Evolutionary conservation across 2,888 invertebrate species (phyloP), one percentile per base, ranked within the genome.

Genomic region (Dendrolimus houi): DNA sequence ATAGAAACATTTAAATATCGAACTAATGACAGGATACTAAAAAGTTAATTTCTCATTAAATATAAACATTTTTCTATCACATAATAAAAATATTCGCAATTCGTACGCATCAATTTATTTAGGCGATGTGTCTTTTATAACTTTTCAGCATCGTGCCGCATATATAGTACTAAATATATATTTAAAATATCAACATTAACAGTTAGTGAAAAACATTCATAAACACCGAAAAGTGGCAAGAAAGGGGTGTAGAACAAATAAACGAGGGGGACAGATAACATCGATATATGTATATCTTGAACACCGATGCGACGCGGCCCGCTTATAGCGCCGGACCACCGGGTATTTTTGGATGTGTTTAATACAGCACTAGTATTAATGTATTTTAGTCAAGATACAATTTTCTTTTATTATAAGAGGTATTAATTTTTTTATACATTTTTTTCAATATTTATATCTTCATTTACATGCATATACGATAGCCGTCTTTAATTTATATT

Each of bases 161-260:
- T 29, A 29, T 29, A 29, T 75, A 47, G 12, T 47, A 77, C 70
- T 79, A 72, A 29, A 29, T 47, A 47, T 47, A 47, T 47, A 47
- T 68, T 75, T 75, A 76, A 79, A 74, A 81, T 85, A 87, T 88
- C 87, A 87, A 89, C 87, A 89, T 89, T 89, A 89, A 89, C 88
- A 89, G 88, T 88, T 89, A 89, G 88, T 89, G 89, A 88, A 87
- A 67, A 82, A 88, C 89, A 89, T 89, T 89, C 85, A 88, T 88
- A 79, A 60, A 89, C 89, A 89, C 83, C 85, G 85, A 85, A 47
- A 72, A 87, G 86, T 87, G 88, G 86, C 85, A 86, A 83, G 82
- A 85, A 74, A 85, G 82, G 85, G 85, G 83, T 80, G 75, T 79
- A 85, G 81, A 82, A 75, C 79, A 83, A 86, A 80, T 69, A 84